Evolutionary conservation across 2,113 vertebrate genomes (phyloP).

Genomic region (Nipponia nippon): DNA sequence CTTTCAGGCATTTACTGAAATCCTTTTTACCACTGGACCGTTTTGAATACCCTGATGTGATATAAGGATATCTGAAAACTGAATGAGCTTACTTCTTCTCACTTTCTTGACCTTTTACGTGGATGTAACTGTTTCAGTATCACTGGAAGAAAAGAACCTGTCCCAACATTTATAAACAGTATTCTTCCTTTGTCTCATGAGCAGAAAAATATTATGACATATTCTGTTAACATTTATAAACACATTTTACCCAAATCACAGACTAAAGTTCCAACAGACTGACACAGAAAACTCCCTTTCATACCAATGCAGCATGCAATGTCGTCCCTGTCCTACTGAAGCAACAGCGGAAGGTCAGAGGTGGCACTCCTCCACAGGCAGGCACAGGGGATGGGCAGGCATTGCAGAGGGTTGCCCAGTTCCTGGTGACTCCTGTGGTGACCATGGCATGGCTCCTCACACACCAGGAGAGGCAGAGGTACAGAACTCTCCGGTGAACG

Average conservation of each 20-base stretch:
- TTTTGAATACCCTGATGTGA: neutral
- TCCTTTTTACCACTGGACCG: neutral
- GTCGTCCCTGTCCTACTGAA: neutral
- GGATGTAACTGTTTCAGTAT: neutral
- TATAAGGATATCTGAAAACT: neutral
- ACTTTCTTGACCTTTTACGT: neutral
- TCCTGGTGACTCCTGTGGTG: neutral
- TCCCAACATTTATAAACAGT: neutral
- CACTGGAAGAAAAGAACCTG: neutral
- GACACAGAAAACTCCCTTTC: neutral
- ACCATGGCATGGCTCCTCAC: rapidly evolving
- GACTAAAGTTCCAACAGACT: neutral
- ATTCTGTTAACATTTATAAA: neutral
- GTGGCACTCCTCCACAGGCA: neutral
- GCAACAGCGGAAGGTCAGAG: neutral
- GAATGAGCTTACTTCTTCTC: neutral
- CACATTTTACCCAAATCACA: neutral
- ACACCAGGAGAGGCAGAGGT: neutral
- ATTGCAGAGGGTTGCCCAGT: neutral
- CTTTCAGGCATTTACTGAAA: neutral
- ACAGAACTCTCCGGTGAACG: neutral
- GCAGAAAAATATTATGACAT: neutral
- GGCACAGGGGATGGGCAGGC: neutral
- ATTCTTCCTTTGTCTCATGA: neutral
- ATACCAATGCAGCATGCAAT: neutral